A percentile compares a stretch with the other conserved stretches of the same genome.
These are phyloP conservation scores for Heterocephalus glaber DNA, from an alignment of 2,113 vertebrate genomes.

Conservation along the genomic window DNA sequence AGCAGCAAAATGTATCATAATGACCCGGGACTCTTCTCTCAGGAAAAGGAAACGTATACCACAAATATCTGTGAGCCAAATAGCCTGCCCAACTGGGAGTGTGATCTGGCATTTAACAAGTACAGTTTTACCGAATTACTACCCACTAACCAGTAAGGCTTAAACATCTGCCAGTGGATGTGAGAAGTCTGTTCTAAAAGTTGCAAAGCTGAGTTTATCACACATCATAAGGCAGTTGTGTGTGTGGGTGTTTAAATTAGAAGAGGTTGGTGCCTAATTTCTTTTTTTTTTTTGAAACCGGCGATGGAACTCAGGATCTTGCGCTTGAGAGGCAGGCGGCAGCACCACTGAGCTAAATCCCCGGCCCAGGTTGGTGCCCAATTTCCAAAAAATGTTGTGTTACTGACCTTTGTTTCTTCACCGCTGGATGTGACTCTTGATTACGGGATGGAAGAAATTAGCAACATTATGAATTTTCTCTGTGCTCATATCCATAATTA, in stretches of 20 bases:
- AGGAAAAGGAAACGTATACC: neutral
- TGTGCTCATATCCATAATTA: neutral
- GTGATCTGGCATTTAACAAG: constrained; percentile 28
- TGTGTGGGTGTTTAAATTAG: neutral
- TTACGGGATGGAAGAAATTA: constrained; percentile 47
- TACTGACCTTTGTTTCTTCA: constrained; percentile 39
- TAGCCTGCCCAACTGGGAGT: neutral
- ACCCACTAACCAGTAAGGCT: constrained; percentile 39
- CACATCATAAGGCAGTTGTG: neutral
- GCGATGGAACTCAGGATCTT: too few relatives aligned
- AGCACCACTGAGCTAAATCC: too few relatives aligned
- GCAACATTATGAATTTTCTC: constrained; percentile 36
- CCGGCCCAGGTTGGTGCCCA: neutral
- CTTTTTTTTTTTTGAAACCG: too few relatives aligned
- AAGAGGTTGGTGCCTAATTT: neutral
- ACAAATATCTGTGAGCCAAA: neutral
- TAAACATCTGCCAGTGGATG: constrained; percentile 62
- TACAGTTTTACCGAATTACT: constrained; percentile 53
- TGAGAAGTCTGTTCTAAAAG: constrained; percentile 19
- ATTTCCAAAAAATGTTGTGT: constrained; percentile 1
- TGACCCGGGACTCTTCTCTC: neutral
- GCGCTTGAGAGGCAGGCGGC: too few relatives aligned
- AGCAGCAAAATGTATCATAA: neutral
- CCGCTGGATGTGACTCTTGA: neutral
- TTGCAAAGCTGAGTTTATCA: constrained; percentile 58